These are phyloP conservation scores for Celastrina argiolus DNA, from an alignment of 2,888 invertebrate species.

Conservation along the genomic window DNA sequence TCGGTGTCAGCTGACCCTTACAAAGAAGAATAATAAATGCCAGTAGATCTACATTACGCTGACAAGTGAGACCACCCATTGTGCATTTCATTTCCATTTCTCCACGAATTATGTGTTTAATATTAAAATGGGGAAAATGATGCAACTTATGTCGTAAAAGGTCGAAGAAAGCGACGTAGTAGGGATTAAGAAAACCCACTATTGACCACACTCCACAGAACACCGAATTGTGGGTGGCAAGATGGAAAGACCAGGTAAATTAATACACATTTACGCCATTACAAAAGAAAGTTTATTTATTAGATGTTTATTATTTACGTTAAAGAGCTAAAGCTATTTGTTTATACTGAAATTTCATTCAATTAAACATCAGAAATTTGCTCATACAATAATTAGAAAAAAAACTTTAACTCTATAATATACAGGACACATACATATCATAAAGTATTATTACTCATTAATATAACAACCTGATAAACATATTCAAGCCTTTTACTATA, in stretches of 20 bases:
- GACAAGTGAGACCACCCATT: neutral
- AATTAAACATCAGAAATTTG: too few relatives aligned
- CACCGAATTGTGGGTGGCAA: neutral
- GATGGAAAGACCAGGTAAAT: neutral
- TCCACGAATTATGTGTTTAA: neutral
- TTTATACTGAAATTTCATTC: too few relatives aligned
- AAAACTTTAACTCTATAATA: too few relatives aligned
- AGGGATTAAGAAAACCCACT: neutral
- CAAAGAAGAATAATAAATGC: neutral
- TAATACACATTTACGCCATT: neutral
- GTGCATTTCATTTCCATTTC: neutral
- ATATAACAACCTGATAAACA: too few relatives aligned
- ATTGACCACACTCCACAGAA: neutral
- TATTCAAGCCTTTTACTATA: too few relatives aligned
- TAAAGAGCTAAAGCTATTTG: too few relatives aligned
- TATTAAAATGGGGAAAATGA: neutral
- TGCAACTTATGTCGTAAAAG: neutral
- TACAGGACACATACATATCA: too few relatives aligned
- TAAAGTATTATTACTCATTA: too few relatives aligned
- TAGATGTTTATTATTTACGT: too few relatives aligned
- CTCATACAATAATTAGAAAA: too few relatives aligned
- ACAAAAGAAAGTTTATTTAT: neutral
- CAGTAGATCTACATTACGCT: neutral
- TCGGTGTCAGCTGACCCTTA: neutral
- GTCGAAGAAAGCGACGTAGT: neutral